phyloP scores from a whole-genome alignment of 2,113 vertebrate species.

The Ptychochromis oligacanthus region DNA sequence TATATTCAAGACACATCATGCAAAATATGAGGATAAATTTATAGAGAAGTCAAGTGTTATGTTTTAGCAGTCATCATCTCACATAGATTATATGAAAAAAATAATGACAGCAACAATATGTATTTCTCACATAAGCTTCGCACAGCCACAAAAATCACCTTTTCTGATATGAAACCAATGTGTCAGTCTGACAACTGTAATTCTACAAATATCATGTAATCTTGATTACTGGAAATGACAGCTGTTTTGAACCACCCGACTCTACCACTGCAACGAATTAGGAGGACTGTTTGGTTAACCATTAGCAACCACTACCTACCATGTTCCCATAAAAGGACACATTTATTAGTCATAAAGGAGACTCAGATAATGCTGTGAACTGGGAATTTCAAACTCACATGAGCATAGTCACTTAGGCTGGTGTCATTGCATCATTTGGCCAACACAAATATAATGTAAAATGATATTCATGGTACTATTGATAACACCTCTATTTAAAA shows the following conservation, averaged over 20 bases:
- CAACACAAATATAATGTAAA: background rate
- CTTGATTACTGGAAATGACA: background rate
- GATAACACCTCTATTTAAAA: background rate
- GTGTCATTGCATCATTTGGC: background rate
- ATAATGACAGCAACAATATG: background rate
- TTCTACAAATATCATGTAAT: slow-evolving; percentile 10
- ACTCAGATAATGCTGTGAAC: background rate
- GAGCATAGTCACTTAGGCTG: background rate
- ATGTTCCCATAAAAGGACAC: slow-evolving; percentile 11
- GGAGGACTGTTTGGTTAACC: slow-evolving; percentile 33
- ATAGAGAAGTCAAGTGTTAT: background rate
- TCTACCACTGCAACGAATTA: background rate
- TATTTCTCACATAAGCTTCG: background rate
- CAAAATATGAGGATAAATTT: background rate
- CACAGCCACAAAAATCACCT: background rate
- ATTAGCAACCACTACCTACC: slow-evolving; percentile 25
- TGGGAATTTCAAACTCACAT: background rate
- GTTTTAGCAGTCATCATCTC: background rate
- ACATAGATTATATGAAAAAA: background rate
- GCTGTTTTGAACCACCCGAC: background rate
- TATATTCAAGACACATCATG: background rate
- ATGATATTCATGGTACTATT: background rate
- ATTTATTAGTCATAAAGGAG: slow-evolving; percentile 35
- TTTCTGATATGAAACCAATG: background rate
- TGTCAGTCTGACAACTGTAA: background rate